phyloP scores from a whole-genome alignment of 2,888 invertebrate genomes.

The Julus scandinavius region DNA sequence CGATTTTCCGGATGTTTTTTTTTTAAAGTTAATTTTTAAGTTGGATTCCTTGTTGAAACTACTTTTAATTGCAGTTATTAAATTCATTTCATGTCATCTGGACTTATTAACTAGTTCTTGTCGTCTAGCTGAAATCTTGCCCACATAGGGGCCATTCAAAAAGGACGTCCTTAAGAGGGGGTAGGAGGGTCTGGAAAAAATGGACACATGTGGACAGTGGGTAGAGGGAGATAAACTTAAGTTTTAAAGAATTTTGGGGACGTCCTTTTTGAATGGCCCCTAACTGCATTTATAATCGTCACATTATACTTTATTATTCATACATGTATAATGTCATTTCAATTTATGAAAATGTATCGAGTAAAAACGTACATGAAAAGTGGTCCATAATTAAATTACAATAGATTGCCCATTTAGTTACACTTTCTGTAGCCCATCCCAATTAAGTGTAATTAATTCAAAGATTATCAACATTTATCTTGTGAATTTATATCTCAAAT shows the following conservation, averaged over 20 bases:
- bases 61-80: background rate
- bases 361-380: background rate
- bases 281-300: background rate
- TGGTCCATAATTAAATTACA: background rate
- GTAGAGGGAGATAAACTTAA: too few relatives aligned
- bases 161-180: too few relatives aligned
- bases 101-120: background rate
- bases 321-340: background rate
- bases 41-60: constrained; percentile 7
- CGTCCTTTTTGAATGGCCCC: too few relatives aligned
- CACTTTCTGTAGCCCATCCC: background rate
- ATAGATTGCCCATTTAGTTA: background rate
- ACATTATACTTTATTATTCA: background rate
- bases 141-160: too few relatives aligned
- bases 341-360: background rate
- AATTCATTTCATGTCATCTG: background rate
- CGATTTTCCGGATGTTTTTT: background rate
- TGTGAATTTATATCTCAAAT: background rate
- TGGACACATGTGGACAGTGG: too few relatives aligned
- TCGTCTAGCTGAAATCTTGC: background rate
- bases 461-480: background rate
- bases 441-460: background rate
- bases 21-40: background rate
- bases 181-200: too few relatives aligned
- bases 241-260: background rate